Conservation (phyloP, 1,140 invertebrate species). For the Drosophila hydei region DNA sequence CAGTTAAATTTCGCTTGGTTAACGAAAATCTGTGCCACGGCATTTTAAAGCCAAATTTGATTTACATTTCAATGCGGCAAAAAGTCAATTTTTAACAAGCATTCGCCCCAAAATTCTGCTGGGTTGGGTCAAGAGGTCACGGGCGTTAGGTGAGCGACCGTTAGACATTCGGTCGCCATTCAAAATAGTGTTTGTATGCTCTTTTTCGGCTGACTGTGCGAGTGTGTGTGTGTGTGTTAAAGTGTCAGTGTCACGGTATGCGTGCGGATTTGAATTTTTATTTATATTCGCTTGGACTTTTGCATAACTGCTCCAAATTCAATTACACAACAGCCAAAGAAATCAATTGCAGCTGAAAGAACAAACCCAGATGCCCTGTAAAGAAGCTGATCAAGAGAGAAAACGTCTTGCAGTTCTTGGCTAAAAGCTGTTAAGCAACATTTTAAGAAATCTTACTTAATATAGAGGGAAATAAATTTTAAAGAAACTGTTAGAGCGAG, state of each 20-base stretch:
- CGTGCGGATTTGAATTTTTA: slow-evolving; percentile 67
- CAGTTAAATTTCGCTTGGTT: slow-evolving; percentile 54
- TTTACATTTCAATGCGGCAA: slow-evolving; percentile 77
- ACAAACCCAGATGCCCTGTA: slow-evolving; percentile 24
- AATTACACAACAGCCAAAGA: slow-evolving; percentile 65
- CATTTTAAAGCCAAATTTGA: slow-evolving; percentile 74
- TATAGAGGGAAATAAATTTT: too few relatives aligned
- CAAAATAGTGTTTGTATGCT: slow-evolving; percentile 5
- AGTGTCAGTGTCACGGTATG: slow-evolving; percentile 24
- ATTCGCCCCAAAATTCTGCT: not conserved
- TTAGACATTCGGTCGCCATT: slow-evolving; percentile 58
- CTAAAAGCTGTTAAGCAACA: slow-evolving; percentile 3
- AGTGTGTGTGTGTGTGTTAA: slow-evolving; percentile 23
- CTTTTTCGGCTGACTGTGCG: not conserved
- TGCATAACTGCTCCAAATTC: slow-evolving; percentile 70
- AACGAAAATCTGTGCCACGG: slow-evolving; percentile 59
- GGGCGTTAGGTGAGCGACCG: slow-evolving; percentile 29
- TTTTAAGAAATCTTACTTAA: not conserved
- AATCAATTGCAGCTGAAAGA: not conserved
- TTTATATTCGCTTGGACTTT: slow-evolving; percentile 68
- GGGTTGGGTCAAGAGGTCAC: slow-evolving; percentile 22
- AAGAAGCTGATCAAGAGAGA: too few relatives aligned
- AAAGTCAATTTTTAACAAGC: slow-evolving; percentile 59
- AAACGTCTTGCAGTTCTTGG: slow-evolving; percentile 2
- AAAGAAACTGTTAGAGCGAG: too few relatives aligned